These are phyloP conservation scores for Plemyria rubiginata DNA, from an alignment of 2,888 invertebrate genomes.

Conservation along the genomic window DNA sequence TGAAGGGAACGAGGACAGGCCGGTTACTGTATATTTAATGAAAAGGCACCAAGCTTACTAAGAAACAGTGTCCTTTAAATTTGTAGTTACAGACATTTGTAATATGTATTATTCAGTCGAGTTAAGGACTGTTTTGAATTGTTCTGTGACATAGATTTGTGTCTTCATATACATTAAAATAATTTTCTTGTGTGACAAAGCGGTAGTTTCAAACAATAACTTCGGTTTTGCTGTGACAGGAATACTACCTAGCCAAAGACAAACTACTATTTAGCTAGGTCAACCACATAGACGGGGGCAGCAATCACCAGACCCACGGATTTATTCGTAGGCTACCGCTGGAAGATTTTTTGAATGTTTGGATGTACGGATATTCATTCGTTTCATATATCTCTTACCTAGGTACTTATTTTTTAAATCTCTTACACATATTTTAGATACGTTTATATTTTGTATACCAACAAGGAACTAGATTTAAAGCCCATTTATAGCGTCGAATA, in stretches of 20 bases:
- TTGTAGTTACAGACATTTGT: conserved; percentile 18
- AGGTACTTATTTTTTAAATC: too few species aligned
- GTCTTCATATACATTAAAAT: conserved; percentile 24
- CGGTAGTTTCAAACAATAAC: not conserved
- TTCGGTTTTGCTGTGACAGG: not conserved
- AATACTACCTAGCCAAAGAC: not conserved
- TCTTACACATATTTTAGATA: too few species aligned
- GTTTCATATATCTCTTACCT: too few species aligned
- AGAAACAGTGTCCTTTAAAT: conserved; percentile 21
- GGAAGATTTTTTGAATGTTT: too few species aligned
- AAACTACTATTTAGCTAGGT: too few species aligned
- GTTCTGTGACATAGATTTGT: conserved; percentile 30
- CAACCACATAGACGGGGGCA: not conserved
- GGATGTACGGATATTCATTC: too few species aligned
- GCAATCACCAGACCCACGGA: too few species aligned
- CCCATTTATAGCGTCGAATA: too few species aligned
- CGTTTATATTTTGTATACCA: too few species aligned
- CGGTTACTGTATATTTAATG: conserved; percentile 66
- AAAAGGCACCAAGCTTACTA: conserved; percentile 32
- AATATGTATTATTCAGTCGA: conserved; percentile 15
- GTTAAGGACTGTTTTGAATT: conserved; percentile 18
- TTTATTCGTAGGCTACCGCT: too few species aligned
- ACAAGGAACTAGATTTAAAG: too few species aligned
- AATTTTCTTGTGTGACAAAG: conserved; percentile 6
- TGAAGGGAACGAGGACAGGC: conserved; percentile 71